Conservation (phyloP, 2,888 invertebrate genomes). For the Luperina testacea region DNA sequence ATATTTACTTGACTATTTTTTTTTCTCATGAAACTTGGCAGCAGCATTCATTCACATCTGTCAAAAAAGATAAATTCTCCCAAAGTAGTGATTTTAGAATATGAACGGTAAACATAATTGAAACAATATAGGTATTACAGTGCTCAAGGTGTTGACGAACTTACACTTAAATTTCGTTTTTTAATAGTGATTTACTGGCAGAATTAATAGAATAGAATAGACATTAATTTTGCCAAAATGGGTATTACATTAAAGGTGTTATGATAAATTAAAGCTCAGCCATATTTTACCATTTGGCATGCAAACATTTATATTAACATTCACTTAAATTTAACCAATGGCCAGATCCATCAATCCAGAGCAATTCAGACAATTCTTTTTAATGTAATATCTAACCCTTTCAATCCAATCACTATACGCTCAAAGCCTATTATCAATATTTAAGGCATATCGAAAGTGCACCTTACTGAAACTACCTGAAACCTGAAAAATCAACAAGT, state of each 20-base stretch:
- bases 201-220: not conserved
- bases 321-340: not conserved
- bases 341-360: not conserved
- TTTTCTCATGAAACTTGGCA: not conserved
- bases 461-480: conserved; percentile 17
- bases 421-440: conserved; percentile 1
- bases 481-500: conserved; percentile 61
- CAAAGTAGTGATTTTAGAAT: not conserved
- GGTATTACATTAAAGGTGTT: not conserved
- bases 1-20: not conserved
- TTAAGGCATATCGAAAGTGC: not conserved
- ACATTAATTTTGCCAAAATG: not conserved
- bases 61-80: not conserved
- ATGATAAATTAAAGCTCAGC: not conserved
- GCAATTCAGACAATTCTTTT: not conserved
- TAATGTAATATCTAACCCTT: not conserved
- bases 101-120: not conserved
- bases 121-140: not conserved
- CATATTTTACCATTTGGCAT: not conserved
- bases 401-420: not conserved
- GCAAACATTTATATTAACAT: not conserved
- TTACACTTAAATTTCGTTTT: too few species aligned
- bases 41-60: not conserved
- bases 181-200: not conserved
- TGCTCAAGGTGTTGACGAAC: not conserved